Percentiles rank a stretch among this genome's conserved stretches.
These are phyloP conservation scores for Pentalonia nigronervosa DNA, from an alignment of 1,140 invertebrate genomes.

Conservation along the genomic window DNA sequence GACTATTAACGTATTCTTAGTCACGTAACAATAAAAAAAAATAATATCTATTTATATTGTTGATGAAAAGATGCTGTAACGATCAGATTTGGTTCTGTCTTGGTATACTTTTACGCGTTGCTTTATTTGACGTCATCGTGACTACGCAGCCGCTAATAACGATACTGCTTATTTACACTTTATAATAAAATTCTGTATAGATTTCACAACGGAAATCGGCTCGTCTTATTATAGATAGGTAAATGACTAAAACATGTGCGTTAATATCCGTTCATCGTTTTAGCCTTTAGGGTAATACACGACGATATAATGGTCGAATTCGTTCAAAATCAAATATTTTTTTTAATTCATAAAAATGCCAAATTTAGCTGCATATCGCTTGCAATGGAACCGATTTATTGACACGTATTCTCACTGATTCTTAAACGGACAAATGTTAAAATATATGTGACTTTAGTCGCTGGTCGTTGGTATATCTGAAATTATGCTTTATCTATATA, in stretches of 20 bases:
- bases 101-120: not conserved
- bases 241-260: not conserved
- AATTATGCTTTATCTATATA: too few species aligned
- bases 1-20: not conserved
- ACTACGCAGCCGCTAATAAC: not conserved
- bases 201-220: not conserved
- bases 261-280: not conserved
- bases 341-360: not conserved
- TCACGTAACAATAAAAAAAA: not conserved
- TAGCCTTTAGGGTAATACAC: not conserved
- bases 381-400: not conserved
- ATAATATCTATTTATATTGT: not conserved
- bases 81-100: not conserved
- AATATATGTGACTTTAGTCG: not conserved
- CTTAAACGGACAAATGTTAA: not conserved
- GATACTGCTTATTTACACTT: not conserved
- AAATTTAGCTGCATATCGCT: not conserved
- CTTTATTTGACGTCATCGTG: not conserved
- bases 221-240: not conserved
- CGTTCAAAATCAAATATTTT: not conserved
- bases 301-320: not conserved
- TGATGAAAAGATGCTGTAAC: not conserved
- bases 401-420: not conserved
- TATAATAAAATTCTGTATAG: not conserved
- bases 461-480: not conserved